Percentiles rank a stretch among this genome's conserved stretches.
Conservation (phyloP, 2,888 invertebrate genomes). For the Pimpla rufipes region DNA sequence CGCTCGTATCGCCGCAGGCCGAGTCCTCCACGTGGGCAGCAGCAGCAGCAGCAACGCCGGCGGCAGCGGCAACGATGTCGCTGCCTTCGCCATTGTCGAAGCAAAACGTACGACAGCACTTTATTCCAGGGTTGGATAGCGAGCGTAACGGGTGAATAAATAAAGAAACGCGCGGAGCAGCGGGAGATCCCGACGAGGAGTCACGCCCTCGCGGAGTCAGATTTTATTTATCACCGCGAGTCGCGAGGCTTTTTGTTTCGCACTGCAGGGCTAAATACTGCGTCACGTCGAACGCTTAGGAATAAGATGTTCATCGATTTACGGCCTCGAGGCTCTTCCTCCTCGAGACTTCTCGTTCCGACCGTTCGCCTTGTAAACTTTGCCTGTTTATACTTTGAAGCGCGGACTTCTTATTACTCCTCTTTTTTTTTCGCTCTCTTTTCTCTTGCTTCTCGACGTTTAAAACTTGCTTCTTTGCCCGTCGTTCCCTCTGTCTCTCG, state of each 20-base stretch:
- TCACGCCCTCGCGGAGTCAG: conserved; percentile 72
- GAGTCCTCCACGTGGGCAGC: conserved; percentile 47
- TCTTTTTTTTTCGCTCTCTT: not conserved
- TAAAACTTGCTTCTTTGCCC: not conserved
- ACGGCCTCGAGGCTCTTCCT: conserved; percentile 69
- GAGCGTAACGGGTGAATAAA: conserved; percentile 6
- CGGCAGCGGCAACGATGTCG: conserved; percentile 21
- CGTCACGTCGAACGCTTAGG: conserved; percentile 67
- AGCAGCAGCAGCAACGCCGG: conserved; percentile 21
- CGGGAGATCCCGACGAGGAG: conserved; percentile 9
- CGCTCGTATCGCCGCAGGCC: conserved; percentile 1
- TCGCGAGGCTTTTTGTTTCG: conserved; percentile 75
- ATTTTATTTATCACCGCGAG: conserved; percentile 79
- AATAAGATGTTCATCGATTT: conserved; percentile 80
- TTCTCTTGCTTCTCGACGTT: conserved; percentile 14
- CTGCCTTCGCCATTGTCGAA: conserved; percentile 53
- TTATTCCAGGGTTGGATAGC: conserved; percentile 45
- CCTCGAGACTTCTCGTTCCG: conserved; percentile 58
- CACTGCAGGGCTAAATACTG: conserved; percentile 73
- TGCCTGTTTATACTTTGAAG: conserved; percentile 5
- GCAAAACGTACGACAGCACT: conserved; percentile 58
- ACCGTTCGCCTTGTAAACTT: conserved; percentile 35
- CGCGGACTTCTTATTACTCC: not conserved
- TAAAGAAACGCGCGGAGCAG: conserved; percentile 3
- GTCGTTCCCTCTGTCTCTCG: not conserved